Evolutionary conservation across 2,888 invertebrate genomes (phyloP).

Genomic region (Drepana falcataria): DNA sequence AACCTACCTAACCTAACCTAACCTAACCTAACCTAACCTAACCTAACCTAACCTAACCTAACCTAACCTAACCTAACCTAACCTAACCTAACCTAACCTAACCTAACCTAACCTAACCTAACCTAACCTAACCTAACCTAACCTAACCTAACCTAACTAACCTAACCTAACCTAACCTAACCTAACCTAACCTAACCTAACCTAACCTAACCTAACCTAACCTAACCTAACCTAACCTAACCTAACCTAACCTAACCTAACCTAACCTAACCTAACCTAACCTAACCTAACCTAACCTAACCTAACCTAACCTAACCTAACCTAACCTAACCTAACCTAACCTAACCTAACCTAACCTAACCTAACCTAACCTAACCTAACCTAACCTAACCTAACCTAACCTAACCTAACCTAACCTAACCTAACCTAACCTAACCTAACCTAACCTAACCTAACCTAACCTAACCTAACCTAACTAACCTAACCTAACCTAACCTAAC

Average conservation of each 20-base stretch:
- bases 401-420: conserved; percentile 11
- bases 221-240: conserved; percentile 9
- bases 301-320: conserved; percentile 6
- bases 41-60: conserved; percentile 12
- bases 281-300: conserved; percentile 7
- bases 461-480: neutral
- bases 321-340: conserved; percentile 6
- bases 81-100: conserved; percentile 10
- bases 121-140: conserved; percentile 11
- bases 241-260: conserved; percentile 8
- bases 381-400: conserved; percentile 12
- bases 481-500: conserved; percentile 6
- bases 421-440: conserved; percentile 3
- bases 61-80: conserved; percentile 10
- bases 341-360: conserved; percentile 11
- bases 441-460: neutral
- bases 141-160: conserved; percentile 7
- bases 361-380: conserved; percentile 16
- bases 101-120: conserved; percentile 10
- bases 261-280: conserved; percentile 9
- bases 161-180: conserved; percentile 9
- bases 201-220: conserved; percentile 10
- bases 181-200: conserved; percentile 10
- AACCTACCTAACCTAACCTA: conserved; percentile 15
- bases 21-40: conserved; percentile 15